Evolutionary conservation across 1,140 invertebrate genomes (phyloP).

Genomic region (Nephila pilipes): DNA sequence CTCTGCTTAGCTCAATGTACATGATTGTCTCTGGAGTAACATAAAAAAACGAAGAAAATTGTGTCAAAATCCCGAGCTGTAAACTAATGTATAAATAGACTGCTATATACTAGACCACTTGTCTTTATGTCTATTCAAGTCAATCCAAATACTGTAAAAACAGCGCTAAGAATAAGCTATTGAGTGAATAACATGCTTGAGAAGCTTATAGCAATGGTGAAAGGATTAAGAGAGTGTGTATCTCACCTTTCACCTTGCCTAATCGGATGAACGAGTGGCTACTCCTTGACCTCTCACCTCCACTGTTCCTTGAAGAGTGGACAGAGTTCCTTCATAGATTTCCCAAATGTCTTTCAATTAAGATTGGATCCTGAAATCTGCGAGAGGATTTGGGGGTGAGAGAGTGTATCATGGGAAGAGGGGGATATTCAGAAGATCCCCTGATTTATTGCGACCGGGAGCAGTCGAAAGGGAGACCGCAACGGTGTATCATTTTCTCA

Average conservation of each 20-base stretch:
- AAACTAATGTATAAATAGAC: too few relatives aligned
- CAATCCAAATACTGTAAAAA: not conserved
- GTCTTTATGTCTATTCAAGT: not conserved
- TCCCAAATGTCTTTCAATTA: constrained; percentile 44
- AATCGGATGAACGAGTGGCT: constrained; percentile 49
- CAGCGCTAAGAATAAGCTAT: constrained; percentile 19
- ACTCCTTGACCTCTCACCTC: constrained; percentile 34
- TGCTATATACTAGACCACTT: too few relatives aligned
- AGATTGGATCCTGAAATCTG: constrained; percentile 22
- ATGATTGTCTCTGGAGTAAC: too few relatives aligned
- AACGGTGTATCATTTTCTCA: constrained; percentile 71
- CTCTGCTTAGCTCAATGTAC: too few relatives aligned
- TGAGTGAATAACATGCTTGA: constrained; percentile 42
- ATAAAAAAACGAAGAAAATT: too few relatives aligned
- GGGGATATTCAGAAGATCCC: constrained; percentile 65
- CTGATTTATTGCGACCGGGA: constrained; percentile 73
- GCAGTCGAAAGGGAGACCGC: constrained; percentile 68
- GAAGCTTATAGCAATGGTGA: constrained; percentile 64
- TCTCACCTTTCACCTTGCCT: constrained; percentile 58
- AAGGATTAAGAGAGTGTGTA: constrained; percentile 58
- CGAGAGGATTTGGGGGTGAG: not conserved
- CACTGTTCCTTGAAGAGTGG: constrained; percentile 36
- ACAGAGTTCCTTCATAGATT: constrained; percentile 28
- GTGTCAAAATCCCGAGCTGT: too few relatives aligned
- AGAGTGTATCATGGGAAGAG: not conserved